These are phyloP conservation scores for Colinus virginianus DNA, from an alignment of 2,113 vertebrate genomes.

Conservation along the genomic window DNA sequence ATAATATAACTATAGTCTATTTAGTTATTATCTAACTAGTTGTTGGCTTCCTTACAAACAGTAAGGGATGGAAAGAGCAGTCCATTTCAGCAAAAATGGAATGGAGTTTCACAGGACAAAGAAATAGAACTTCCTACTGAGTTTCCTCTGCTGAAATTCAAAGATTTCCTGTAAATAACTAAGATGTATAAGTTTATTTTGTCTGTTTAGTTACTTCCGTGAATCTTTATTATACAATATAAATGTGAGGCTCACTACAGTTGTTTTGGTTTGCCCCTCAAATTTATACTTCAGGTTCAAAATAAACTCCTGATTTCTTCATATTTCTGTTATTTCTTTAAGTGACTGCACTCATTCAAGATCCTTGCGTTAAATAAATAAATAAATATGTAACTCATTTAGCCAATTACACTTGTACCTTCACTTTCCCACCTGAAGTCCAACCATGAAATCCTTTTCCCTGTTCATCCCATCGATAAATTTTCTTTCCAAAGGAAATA, in stretches of 20 bases:
- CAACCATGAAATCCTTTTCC: neutral
- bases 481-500: neutral
- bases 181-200: neutral
- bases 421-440: neutral
- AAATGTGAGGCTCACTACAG: neutral
- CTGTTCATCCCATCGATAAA: neutral
- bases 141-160: neutral
- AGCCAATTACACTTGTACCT: rapidly evolving
- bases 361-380: neutral
- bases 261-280: neutral
- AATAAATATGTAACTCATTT: too few species aligned
- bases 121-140: neutral
- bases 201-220: neutral
- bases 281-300: neutral
- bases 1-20: neutral
- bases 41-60: neutral
- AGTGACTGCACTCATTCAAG: neutral
- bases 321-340: neutral
- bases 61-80: neutral
- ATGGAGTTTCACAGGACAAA: neutral
- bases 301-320: neutral
- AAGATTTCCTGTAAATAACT: neutral
- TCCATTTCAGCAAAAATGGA: neutral
- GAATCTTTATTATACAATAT: neutral
- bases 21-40: neutral